Evolutionary conservation across 1,140 invertebrate species (phyloP).

Genomic region (Calephelis nemesis): DNA sequence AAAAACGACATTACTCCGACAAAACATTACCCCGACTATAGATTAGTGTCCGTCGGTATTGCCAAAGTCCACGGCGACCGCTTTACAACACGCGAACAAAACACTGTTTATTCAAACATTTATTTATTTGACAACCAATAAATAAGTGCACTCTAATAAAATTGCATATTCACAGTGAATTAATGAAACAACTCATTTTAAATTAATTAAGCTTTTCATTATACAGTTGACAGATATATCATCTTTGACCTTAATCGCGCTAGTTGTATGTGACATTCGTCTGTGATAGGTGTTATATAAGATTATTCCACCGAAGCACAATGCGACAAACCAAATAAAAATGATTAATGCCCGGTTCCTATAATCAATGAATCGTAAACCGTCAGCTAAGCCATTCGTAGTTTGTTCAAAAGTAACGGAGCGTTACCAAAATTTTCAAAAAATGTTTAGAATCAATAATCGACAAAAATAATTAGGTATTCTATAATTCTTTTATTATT

Average conservation of each 20-base stretch:
- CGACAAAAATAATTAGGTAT: too few species aligned
- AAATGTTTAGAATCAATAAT: too few species aligned
- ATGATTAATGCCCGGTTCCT: too few species aligned
- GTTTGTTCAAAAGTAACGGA: too few species aligned
- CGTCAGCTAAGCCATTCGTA: too few species aligned
- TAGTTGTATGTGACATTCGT: neutral
- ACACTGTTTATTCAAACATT: conserved; percentile 31
- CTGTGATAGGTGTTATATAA: neutral
- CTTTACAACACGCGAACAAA: conserved; percentile 21
- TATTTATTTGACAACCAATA: conserved; percentile 28
- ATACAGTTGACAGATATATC: neutral
- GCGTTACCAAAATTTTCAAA: too few species aligned
- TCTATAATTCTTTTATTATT: too few species aligned
- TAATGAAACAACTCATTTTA: neutral
- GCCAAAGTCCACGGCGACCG: conserved; percentile 25
- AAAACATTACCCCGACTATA: conserved; percentile 20
- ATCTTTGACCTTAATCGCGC: neutral
- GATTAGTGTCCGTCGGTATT: conserved; percentile 22
- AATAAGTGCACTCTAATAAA: conserved; percentile 3
- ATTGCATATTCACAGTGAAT: neutral
- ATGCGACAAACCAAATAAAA: too few species aligned
- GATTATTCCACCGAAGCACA: too few species aligned
- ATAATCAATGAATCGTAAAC: too few species aligned
- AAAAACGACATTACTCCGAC: too few species aligned
- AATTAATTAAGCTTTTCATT: neutral